phyloP scores from a whole-genome alignment of 2,797 vertebrate genomes.

The Enteromius afrohamiltoni region DNA sequence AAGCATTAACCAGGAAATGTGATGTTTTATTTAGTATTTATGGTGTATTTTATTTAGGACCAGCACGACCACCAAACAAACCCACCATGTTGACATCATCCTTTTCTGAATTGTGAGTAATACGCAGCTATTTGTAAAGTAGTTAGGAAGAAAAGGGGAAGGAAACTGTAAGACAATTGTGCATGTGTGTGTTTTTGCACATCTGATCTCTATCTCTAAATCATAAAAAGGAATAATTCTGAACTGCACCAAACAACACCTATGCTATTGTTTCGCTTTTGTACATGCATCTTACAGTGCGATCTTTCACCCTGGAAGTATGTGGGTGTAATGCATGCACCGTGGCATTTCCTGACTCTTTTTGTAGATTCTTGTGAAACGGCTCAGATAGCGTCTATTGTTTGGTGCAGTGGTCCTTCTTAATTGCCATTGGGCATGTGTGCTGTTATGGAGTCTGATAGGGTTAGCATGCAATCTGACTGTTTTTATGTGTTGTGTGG shows the following conservation, averaged over 20 bases:
- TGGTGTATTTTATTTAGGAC: constrained; percentile 9
- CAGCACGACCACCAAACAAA: constrained; percentile 62
- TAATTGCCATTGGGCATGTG: not conserved
- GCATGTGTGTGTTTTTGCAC: not conserved
- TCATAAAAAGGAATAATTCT: not conserved
- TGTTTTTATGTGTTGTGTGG: constrained; percentile 12
- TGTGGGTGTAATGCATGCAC: constrained; percentile 32
- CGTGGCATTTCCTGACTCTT: constrained; percentile 39
- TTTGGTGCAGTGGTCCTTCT: not conserved
- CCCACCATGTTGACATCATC: constrained; percentile 60
- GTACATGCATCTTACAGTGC: not conserved
- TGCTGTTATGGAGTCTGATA: not conserved
- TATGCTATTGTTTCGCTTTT: not conserved
- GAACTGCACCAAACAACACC: not conserved
- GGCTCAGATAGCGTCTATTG: not conserved
- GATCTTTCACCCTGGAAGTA: constrained; percentile 34
- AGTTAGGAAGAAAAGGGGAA: not conserved
- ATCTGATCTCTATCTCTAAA: not conserved
- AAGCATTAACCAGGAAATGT: not conserved
- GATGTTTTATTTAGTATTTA: not conserved
- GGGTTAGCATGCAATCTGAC: not conserved
- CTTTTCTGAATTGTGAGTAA: constrained; percentile 70
- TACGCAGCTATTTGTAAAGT: not conserved
- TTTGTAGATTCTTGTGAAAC: not conserved
- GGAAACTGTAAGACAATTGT: not conserved